These are phyloP conservation scores for Scelioninae gen. 1 DNA, from an alignment of 2,888 invertebrate species.

Conservation along the genomic window DNA sequence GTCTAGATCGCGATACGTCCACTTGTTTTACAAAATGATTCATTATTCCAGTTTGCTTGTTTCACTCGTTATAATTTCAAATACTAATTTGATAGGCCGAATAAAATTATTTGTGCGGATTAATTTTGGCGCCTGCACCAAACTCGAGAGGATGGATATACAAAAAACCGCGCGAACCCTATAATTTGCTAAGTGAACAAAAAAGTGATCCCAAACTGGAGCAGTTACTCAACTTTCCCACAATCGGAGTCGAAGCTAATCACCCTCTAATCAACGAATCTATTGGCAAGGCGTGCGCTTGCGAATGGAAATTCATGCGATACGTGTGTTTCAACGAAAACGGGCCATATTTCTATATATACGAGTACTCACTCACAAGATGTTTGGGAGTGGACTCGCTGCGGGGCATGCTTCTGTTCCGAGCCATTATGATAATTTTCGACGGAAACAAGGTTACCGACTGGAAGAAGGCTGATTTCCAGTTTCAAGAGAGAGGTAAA, in stretches of 20 bases:
- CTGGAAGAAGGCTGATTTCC: conserved; percentile 65
- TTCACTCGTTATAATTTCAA: conserved; percentile 46
- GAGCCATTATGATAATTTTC: conserved; percentile 83
- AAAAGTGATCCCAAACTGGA: no score
- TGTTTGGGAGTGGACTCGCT: conserved; percentile 75
- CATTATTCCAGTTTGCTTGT: conserved; percentile 49
- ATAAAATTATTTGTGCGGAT: conserved; percentile 37
- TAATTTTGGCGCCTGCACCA: no score
- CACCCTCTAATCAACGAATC: conserved; percentile 37
- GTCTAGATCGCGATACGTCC: conserved; percentile 37
- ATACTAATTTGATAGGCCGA: conserved; percentile 35
- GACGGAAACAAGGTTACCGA: conserved; percentile 82
- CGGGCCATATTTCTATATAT: conserved; percentile 25
- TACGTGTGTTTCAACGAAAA: conserved; percentile 34
- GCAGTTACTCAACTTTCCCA: conserved; percentile 54
- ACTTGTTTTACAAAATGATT: conserved; percentile 64
- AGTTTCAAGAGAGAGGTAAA: conserved; percentile 16
- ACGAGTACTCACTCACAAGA: conserved; percentile 30
- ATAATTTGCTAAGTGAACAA: no score
- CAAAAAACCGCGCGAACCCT: no score
- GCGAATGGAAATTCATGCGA: conserved; percentile 40
- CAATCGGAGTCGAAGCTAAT: conserved; percentile 45
- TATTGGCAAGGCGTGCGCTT: no score
- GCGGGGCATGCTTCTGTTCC: conserved; percentile 82
- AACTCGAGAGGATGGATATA: no score